Percentiles rank a stretch among this genome's conserved stretches.
phyloP scores from a whole-genome alignment of 2,113 vertebrate genomes.

The Lepus americanus region DNA sequence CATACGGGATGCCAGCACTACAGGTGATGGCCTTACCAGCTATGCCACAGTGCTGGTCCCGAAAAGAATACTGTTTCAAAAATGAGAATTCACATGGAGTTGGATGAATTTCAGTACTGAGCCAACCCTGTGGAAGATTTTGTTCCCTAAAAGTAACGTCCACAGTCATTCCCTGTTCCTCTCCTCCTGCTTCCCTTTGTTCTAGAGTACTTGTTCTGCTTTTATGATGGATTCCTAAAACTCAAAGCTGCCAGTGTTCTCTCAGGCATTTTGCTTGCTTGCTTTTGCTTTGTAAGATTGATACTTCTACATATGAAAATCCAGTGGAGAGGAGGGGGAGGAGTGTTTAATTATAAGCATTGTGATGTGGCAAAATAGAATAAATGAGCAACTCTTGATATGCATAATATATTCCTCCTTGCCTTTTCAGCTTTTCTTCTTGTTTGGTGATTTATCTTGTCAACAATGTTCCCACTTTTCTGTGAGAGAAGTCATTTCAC shows the following conservation, averaged over 20 bases:
- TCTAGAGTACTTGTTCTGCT: not conserved
- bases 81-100: not conserved
- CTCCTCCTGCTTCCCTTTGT: not conserved
- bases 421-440: slow-evolving; percentile 47
- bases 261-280: slow-evolving; percentile 17
- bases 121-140: not conserved
- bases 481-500: slow-evolving; percentile 47
- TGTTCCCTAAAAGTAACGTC: not conserved
- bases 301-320: slow-evolving; percentile 1
- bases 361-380: not conserved
- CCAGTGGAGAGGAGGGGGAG: not conserved
- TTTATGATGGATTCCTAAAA: slow-evolving; percentile 28
- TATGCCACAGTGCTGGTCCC: too few species aligned
- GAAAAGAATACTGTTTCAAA: slow-evolving; percentile 38
- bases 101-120: not conserved
- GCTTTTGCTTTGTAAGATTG: slow-evolving; percentile 52
- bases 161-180: not conserved
- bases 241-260: not conserved
- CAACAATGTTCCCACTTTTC: slow-evolving; percentile 6
- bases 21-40: too few species aligned
- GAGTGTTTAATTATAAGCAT: not conserved
- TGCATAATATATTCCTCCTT: not conserved
- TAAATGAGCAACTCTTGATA: not conserved
- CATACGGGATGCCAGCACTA: too few species aligned
- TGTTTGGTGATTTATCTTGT: slow-evolving; percentile 51